Evolutionary conservation across 2,888 invertebrate genomes (phyloP).

Genomic region (Melanargia galathea): DNA sequence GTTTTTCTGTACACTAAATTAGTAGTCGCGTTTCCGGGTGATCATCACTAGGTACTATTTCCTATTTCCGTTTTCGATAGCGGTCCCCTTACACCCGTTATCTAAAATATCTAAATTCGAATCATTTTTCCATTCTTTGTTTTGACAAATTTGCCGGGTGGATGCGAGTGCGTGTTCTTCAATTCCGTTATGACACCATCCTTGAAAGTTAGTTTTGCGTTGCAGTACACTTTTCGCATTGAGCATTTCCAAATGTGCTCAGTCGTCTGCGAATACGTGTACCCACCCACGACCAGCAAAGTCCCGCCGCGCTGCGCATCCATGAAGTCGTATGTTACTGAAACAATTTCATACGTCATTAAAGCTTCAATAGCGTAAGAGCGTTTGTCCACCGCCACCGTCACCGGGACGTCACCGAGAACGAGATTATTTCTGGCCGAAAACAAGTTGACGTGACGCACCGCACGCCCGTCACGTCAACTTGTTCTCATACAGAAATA

Average conservation of each 20-base stretch:
- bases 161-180: slow-evolving; percentile 41
- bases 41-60: too few species aligned
- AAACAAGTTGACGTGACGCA: too few species aligned
- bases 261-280: slow-evolving; percentile 41
- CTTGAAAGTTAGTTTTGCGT: slow-evolving; percentile 37
- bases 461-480: too few species aligned
- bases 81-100: too few species aligned
- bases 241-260: slow-evolving; percentile 36
- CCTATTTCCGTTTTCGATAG: too few species aligned
- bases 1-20: too few species aligned
- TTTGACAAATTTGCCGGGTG: slow-evolving; percentile 38
- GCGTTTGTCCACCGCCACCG: too few species aligned
- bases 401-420: too few species aligned
- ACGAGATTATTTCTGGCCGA: too few species aligned
- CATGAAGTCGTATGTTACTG: slow-evolving; percentile 43
- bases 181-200: slow-evolving; percentile 31
- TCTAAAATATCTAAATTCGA: slow-evolving; percentile 10
- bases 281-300: slow-evolving; percentile 45
- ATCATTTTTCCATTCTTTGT: slow-evolving; percentile 24
- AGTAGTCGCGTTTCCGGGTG: too few species aligned
- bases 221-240: not conserved
- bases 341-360: slow-evolving; percentile 26
- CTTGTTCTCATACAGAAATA: too few species aligned
- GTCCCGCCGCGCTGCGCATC: slow-evolving; percentile 45
- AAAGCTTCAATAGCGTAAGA: too few species aligned